phyloP scores from a whole-genome alignment of 2,113 vertebrate species.

The Pluvialis apricaria region DNA sequence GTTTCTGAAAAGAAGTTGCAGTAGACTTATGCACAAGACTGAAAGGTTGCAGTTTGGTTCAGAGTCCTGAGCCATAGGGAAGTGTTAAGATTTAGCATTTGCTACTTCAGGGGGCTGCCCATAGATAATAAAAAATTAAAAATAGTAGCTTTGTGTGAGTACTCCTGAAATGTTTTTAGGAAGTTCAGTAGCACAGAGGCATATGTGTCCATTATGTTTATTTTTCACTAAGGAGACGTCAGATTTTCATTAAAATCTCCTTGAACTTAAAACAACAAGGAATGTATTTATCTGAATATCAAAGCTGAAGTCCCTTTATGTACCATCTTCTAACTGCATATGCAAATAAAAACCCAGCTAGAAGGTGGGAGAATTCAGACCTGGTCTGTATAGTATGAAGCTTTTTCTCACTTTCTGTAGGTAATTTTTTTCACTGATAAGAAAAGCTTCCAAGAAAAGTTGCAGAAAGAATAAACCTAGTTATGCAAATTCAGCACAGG shows the following conservation, averaged over 20 bases:
- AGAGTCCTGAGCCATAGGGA: not conserved
- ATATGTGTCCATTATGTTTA: not conserved
- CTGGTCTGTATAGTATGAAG: not conserved
- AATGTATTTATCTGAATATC: not conserved
- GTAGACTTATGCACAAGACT: not conserved
- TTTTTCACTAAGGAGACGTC: not conserved
- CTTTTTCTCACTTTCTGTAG: not conserved
- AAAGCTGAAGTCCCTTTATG: not conserved
- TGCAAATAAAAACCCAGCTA: not conserved
- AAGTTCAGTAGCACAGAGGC: not conserved
- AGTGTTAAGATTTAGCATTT: not conserved
- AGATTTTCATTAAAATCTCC: not conserved
- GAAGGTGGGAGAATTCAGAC: not conserved
- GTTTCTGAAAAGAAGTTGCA: not conserved
- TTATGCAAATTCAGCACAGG: conserved; percentile 12
- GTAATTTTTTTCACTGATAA: not conserved
- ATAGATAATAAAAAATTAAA: not conserved
- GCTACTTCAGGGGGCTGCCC: not conserved
- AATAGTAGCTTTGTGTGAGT: not conserved
- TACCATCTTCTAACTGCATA: not conserved
- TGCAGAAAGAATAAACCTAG: not conserved
- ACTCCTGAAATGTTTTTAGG: not conserved
- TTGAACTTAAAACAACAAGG: not conserved
- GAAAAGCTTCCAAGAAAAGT: not conserved
- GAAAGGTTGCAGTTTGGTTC: not conserved